Evolutionary conservation across 2,888 invertebrate genomes (phyloP), one percentile per base, ranked within the genome.

Genomic region (Aplocera efformata): DNA sequence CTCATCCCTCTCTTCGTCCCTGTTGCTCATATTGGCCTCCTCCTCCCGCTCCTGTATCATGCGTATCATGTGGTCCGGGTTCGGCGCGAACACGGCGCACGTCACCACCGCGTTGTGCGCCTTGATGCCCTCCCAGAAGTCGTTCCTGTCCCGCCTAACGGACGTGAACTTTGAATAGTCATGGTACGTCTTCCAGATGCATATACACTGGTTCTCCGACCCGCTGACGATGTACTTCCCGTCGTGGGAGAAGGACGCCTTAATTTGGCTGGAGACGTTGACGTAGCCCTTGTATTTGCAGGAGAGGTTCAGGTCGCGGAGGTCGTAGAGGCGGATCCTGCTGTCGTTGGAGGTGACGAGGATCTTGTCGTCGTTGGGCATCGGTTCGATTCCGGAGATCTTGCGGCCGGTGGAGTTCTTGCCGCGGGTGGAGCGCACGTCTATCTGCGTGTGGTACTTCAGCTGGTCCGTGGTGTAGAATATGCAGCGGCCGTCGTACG

Each of bases 381-480:
- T 95, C 0, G 98, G 96, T 75, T 99, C 98, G 51, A 99, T 97
- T 0, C 99, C 98, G 67, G 97, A 98, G 31, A 99, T 97, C 75
- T 99, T 99, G 9, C 97, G 88, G 0, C 98, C 98, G 1, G 95
- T 94, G 0, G 97, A 94, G 86, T 98, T 98, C 68, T 97, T 96
- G 0, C 98, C 98, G n/a, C 98, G 86, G 0, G 98, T 95, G 6
- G 98, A 98, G 1, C 97, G 90, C 1, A 99, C 98, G 79, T 98
- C 96, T 50, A 99, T 98, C 71, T 98, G 97, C 6, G 99, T 99
- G 82, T 98, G 97, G 79, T 99, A 99, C 68, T 98, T 99, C 1
- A 99, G 89, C 74, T 98, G 98, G 90, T 98, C 99, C 0, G 98
- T 98, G 23, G 94, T 97, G 88, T 98, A 99, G 89, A 99, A 99